Evolutionary conservation across 2,888 invertebrate genomes (phyloP).

Genomic region (Torymus auratus): DNA sequence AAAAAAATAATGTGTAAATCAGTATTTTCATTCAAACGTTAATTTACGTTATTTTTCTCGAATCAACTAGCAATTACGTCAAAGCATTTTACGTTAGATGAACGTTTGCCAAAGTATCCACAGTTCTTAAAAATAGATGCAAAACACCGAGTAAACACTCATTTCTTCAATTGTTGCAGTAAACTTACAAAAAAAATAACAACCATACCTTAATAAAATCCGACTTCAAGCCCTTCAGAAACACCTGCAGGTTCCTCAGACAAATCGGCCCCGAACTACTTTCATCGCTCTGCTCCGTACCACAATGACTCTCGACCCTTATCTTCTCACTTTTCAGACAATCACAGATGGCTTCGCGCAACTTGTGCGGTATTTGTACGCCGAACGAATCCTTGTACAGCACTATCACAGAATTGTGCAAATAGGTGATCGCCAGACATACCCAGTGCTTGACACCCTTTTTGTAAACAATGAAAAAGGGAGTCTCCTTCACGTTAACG

Average conservation of each 20-base stretch:
- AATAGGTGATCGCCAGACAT: slow-evolving; percentile 44
- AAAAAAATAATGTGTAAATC: too few relatives aligned
- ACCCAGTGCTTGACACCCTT: slow-evolving; percentile 50
- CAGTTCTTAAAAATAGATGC: too few relatives aligned
- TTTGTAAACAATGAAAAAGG: slow-evolving; percentile 46
- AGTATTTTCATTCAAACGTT: too few relatives aligned
- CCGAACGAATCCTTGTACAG: slow-evolving; percentile 57
- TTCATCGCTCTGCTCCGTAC: slow-evolving; percentile 56
- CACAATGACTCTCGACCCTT: slow-evolving; percentile 52
- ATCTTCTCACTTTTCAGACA: slow-evolving; percentile 29
- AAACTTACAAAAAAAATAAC: too few relatives aligned
- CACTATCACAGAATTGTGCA: slow-evolving; percentile 40
- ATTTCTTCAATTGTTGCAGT: too few relatives aligned
- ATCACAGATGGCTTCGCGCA: slow-evolving; percentile 47
- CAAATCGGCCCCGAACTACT: slow-evolving; percentile 56
- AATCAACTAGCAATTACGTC: too few relatives aligned
- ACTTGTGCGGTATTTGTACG: slow-evolving; percentile 31
- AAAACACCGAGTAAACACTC: too few relatives aligned
- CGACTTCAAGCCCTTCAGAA: slow-evolving; percentile 54
- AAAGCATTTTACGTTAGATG: too few relatives aligned
- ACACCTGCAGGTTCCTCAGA: slow-evolving; percentile 55
- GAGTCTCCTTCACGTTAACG: neutral
- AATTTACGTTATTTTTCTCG: neutral
- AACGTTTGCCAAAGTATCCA: too few relatives aligned
- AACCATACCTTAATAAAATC: slow-evolving; percentile 46